phyloP scores from a whole-genome alignment of 2,113 vertebrate genomes.

The Tychaedon coryphoeus region DNA sequence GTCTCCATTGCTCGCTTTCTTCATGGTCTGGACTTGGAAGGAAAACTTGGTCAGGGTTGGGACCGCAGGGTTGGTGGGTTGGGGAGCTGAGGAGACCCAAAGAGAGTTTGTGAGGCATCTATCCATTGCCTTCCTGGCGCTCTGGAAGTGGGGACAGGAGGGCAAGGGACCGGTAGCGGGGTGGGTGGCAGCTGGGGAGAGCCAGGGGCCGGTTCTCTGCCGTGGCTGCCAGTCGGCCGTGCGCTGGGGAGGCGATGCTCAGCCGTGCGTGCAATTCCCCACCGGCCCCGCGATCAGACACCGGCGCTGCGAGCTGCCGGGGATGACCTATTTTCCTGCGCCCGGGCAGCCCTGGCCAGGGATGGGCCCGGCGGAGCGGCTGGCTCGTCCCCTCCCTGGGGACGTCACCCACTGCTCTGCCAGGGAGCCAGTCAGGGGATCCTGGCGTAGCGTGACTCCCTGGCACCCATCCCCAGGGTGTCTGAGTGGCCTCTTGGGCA shows the following conservation, averaged over 20 bases:
- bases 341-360: background rate
- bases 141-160: background rate
- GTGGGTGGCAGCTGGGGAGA: conserved; percentile 10
- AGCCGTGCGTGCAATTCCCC: conserved; percentile 45
- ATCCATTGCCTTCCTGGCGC: rapidly evolving
- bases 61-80: background rate
- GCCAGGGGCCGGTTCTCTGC: background rate
- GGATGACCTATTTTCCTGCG: conserved; percentile 74
- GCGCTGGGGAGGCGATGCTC: conserved; percentile 19
- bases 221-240: background rate
- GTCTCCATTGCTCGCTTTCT: background rate
- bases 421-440: background rate
- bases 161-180: background rate
- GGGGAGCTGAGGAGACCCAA: background rate
- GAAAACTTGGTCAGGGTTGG: background rate
- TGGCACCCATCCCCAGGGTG: background rate
- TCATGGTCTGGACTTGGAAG: background rate
- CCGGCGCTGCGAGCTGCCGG: conserved; percentile 31
- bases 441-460: rapidly evolving
- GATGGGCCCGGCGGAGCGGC: background rate
- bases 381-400: background rate
- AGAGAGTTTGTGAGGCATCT: background rate
- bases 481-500: background rate
- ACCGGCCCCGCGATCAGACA: conserved; percentile 38
- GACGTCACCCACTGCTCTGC: background rate